These are phyloP conservation scores for Puntigrus tetrazona DNA, from an alignment of 2,113 vertebrate genomes.

Conservation along the genomic window DNA sequence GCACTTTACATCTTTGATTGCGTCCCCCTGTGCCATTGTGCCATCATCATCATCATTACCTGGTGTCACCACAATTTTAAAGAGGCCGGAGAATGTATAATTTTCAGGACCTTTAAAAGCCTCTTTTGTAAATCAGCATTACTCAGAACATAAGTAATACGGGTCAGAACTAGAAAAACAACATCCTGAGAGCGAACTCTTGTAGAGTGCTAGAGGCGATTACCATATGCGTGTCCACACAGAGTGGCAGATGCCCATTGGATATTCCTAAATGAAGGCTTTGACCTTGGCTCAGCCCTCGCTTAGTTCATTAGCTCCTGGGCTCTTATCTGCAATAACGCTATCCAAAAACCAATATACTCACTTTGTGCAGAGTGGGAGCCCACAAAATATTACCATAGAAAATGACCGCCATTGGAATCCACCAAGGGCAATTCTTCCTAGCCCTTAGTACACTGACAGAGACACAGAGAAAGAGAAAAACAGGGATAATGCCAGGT, in stretches of 20 bases:
- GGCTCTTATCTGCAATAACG: slow-evolving; percentile 72
- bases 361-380: slow-evolving; percentile 40
- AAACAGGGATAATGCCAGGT: slow-evolving; percentile 53
- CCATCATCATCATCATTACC: slow-evolving; percentile 62
- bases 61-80: slow-evolving; percentile 65
- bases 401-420: slow-evolving; percentile 51
- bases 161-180: slow-evolving; percentile 70
- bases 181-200: slow-evolving; percentile 54
- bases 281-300: slow-evolving; percentile 77
- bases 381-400: slow-evolving; percentile 59
- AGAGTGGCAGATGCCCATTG: slow-evolving; percentile 70
- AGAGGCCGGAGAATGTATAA: slow-evolving; percentile 61
- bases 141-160: slow-evolving; percentile 53
- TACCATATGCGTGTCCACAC: slow-evolving; percentile 74
- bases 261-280: slow-evolving; percentile 76
- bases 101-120: slow-evolving; percentile 76
- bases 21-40: slow-evolving; percentile 73
- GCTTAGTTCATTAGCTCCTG: slow-evolving; percentile 76
- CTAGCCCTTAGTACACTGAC: slow-evolving; percentile 40
- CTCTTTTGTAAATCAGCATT: slow-evolving; percentile 70
- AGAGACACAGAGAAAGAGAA: slow-evolving; percentile 28
- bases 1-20: slow-evolving; percentile 76
- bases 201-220: slow-evolving; percentile 60
- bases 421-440: slow-evolving; percentile 55
- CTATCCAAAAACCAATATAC: slow-evolving; percentile 58